phyloP scores from a whole-genome alignment of 2,113 vertebrate genomes.

The Cynocephalus volans region DNA sequence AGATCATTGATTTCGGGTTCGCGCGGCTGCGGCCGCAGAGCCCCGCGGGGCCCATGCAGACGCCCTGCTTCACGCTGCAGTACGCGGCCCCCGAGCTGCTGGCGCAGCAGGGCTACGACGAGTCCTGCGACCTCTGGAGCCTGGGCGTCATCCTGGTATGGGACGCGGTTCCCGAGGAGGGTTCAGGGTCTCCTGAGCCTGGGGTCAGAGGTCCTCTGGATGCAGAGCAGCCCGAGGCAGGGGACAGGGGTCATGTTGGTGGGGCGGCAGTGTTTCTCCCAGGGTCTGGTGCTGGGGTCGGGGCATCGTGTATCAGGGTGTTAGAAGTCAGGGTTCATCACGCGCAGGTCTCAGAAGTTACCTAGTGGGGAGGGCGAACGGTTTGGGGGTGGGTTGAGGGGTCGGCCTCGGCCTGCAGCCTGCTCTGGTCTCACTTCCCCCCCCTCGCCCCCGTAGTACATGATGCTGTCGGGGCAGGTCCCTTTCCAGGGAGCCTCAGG shows the following conservation, averaged over 20 bases:
- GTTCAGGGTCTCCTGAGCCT: neutral
- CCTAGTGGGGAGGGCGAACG: neutral
- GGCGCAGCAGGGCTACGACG: constrained; percentile 94
- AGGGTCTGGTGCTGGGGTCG: neutral
- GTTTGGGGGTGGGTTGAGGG: neutral
- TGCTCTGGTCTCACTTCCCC: neutral
- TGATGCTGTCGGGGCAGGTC: constrained; percentile 96
- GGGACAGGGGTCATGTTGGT: neutral
- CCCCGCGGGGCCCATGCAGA: constrained; percentile 93
- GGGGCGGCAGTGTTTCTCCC: neutral
- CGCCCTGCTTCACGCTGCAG: constrained; percentile 96
- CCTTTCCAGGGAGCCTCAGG: constrained; percentile 94
- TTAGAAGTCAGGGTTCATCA: neutral
- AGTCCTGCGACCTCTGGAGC: constrained; percentile 97
- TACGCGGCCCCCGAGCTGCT: constrained; percentile 96
- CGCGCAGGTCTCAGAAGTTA: neutral
- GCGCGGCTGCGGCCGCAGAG: constrained; percentile 94
- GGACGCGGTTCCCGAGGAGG: neutral
- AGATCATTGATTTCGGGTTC: constrained; percentile 97
- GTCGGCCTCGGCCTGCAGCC: neutral
- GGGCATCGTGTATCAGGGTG: neutral
- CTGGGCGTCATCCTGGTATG: constrained; percentile 96
- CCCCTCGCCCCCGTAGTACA: constrained; percentile 90
- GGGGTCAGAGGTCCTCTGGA: neutral
- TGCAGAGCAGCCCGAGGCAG: neutral